A percentile compares a stretch with the other conserved stretches of the same genome.
Conservation (phyloP, 2,888 invertebrate genomes). For the Habrosyne pyritoides region DNA sequence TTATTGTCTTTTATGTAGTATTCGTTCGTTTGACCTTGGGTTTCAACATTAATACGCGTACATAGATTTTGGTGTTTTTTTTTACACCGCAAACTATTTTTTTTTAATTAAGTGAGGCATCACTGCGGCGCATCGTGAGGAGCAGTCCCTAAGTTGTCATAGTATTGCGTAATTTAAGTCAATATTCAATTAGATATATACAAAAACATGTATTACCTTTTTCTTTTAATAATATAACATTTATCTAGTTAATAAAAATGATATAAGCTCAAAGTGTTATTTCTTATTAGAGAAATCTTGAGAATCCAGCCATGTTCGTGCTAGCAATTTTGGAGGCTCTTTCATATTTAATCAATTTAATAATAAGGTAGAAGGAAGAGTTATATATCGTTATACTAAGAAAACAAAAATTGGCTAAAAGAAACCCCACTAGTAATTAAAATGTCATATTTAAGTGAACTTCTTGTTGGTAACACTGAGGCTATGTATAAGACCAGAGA, state of each 20-base stretch:
- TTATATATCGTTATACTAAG: neutral
- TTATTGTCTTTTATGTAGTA: too few species aligned
- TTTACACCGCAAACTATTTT: too few species aligned
- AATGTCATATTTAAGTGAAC: too few species aligned
- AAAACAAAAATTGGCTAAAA: neutral
- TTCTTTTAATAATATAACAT: neutral
- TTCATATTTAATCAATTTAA: neutral
- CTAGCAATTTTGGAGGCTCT: neutral
- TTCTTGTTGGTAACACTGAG: too few species aligned
- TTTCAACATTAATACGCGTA: too few species aligned
- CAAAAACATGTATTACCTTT: neutral
- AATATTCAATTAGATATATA: neutral
- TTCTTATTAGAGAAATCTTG: neutral
- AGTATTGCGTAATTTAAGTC: neutral
- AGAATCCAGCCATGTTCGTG: neutral
- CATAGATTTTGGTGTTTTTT: too few species aligned
- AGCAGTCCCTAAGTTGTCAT: neutral
- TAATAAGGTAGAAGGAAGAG: neutral
- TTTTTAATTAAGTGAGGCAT: too few species aligned
- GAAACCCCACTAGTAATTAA: neutral
- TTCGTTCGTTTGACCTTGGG: too few species aligned
- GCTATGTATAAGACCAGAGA: too few species aligned
- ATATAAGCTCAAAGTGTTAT: neutral
- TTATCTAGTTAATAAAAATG: neutral
- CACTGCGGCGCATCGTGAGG: neutral